A percentile compares a stretch with the other conserved stretches of the same genome.
phyloP scores from a whole-genome alignment of 2,113 vertebrate genomes.

The Malurus alboscapulatus region DNA sequence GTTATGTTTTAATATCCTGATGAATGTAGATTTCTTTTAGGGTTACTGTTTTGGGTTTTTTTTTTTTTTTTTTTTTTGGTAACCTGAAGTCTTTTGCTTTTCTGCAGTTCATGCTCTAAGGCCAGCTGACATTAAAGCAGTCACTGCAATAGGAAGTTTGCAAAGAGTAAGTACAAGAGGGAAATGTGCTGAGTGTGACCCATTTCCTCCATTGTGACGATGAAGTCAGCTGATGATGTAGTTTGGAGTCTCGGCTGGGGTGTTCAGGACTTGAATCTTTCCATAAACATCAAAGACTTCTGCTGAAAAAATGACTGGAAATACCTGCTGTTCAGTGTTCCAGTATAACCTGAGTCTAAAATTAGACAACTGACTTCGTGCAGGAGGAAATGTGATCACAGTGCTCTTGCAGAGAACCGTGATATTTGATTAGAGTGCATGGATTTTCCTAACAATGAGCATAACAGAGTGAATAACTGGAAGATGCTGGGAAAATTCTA shows the following conservation, averaged over 20 bases:
- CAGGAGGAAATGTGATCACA: conserved; percentile 16
- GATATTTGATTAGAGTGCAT: neutral
- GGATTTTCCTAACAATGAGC: neutral
- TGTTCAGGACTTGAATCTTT: neutral
- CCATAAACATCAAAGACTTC: neutral
- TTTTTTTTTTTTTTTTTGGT: neutral
- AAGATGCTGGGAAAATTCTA: neutral
- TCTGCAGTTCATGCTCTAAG: conserved; percentile 73
- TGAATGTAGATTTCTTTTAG: neutral
- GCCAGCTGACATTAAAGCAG: conserved; percentile 71
- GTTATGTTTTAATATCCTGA: neutral
- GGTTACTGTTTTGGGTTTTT: neutral
- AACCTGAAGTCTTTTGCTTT: neutral
- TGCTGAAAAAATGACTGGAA: conserved; percentile 18
- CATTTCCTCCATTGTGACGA: neutral
- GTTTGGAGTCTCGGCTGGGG: neutral
- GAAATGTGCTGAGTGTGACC: neutral
- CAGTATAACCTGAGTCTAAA: neutral
- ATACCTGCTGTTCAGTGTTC: conserved; percentile 19
- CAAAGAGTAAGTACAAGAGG: conserved; percentile 65
- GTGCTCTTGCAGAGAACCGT: neutral
- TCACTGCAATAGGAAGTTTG: conserved; percentile 68
- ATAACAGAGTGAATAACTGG: neutral
- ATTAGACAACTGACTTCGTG: neutral
- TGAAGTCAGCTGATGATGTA: neutral